Evolutionary conservation across 2,113 vertebrate genomes (phyloP), one percentile per base, ranked within the genome.

Genomic region (Lepus americanus): DNA sequence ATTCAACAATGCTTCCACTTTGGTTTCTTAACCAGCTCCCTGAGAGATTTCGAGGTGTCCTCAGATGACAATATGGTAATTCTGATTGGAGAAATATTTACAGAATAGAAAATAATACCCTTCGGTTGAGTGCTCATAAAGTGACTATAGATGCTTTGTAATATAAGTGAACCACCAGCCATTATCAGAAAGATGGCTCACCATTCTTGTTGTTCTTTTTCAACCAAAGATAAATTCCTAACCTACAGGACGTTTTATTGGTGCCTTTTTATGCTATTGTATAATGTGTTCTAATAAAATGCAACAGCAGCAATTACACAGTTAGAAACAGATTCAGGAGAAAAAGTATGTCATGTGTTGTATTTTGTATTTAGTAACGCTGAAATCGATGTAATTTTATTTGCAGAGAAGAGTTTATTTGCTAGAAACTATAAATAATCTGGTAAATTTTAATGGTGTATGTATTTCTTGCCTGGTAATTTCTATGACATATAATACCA

Each of bases 41-140:
- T n/a, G 49, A 92, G 39, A 92, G 39, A 79, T 74, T 82, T 86
- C 55, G 87, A 20, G 55, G n/a, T 90, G 87, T 83, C 33, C 36
- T 55, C 9, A 53, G 22, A 93, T 64, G 61, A 77, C 13, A 61
- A 77, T 44, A n/a, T 82, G 23, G 19, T 82, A 12, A 78, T 69
- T 79, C 20, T 74, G 49, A 81, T 27, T 69, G 23, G 33, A 88
- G 36, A 94, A 87, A 55, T 81, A 73, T 49, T 64, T 85, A 80
- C 78, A 64, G 49, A 81, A 93, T 11, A 82, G 64, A 91, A 82
- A 89, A 76, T 51, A 80, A 51, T 9, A 85, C 22, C 1, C 11
- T 86, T 69, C 23, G 9, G 20, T 7, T 67, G 36, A 85, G 7
- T 73, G 53, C 51, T 88, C 76, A 53, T 63, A 63, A 72, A 36